Evolutionary conservation across 2,797 vertebrate species (phyloP).

Genomic region (Peromyscus aztecus): DNA sequence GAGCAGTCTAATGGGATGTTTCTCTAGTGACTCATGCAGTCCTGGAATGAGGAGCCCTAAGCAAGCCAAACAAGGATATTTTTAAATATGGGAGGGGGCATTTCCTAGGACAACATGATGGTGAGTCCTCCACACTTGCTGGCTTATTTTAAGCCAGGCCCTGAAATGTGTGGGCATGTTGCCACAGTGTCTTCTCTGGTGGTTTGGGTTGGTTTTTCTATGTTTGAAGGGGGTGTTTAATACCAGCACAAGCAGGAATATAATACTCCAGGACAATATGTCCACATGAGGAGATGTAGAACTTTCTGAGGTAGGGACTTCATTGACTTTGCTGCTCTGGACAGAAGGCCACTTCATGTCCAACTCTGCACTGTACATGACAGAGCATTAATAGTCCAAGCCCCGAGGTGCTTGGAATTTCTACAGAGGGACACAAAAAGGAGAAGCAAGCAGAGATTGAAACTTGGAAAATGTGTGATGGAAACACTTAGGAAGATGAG

Average conservation of each 20-base stretch:
- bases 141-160: slow-evolving; percentile 66
- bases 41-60: slow-evolving; percentile 59
- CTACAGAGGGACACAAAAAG: neutral
- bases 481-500: neutral
- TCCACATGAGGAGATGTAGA: neutral
- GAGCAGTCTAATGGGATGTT: slow-evolving; percentile 67
- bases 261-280: neutral
- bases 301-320: neutral
- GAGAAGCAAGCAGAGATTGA: neutral
- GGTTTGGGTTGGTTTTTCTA: slow-evolving; percentile 39
- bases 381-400: neutral
- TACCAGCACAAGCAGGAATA: neutral
- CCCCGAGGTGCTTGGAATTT: neutral
- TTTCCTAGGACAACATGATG: slow-evolving; percentile 35
- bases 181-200: neutral
- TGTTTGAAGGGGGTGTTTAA: neutral
- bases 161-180: slow-evolving; percentile 68
- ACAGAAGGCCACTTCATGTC: neutral
- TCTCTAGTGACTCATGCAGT: slow-evolving; percentile 74
- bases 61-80: slow-evolving; percentile 72
- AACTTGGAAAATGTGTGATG: neutral
- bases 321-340: rapidly evolving
- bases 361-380: neutral
- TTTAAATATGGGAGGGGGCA: slow-evolving; percentile 68
- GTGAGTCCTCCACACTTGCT: slow-evolving; percentile 12